These are phyloP conservation scores for Pedetes capensis DNA, from an alignment of 2,113 vertebrate genomes.

Conservation along the genomic window DNA sequence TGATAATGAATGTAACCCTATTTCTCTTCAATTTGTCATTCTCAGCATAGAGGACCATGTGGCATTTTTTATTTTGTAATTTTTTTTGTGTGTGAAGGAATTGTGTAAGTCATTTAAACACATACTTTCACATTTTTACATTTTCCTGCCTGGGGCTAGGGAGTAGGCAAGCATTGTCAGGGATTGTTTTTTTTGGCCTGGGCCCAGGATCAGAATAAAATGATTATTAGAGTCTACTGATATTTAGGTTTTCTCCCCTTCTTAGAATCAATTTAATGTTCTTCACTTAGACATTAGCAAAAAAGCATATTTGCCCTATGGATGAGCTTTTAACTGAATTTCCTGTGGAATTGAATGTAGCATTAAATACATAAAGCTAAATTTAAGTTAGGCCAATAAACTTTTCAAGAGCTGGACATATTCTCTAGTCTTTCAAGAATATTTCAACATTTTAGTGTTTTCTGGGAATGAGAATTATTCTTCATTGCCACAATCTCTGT, in stretches of 20 bases:
- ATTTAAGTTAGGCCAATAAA: background rate
- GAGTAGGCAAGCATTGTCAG: background rate
- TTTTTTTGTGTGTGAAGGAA: background rate
- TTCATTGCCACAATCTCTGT: background rate
- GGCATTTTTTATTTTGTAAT: too few relatives aligned
- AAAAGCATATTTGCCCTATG: background rate
- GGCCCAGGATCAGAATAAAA: background rate
- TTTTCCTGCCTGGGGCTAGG: background rate
- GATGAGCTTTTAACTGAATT: slow-evolving; percentile 26
- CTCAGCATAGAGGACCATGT: too few relatives aligned
- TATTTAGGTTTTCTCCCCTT: background rate
- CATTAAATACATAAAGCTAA: background rate
- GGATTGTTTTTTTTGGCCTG: background rate
- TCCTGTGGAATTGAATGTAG: background rate
- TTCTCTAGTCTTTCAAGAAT: background rate
- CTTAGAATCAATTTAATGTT: background rate
- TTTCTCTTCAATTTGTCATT: too few relatives aligned
- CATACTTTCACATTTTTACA: background rate
- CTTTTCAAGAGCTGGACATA: background rate
- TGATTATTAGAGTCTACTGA: background rate
- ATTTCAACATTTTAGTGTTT: background rate
- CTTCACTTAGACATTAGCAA: background rate
- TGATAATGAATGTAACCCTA: too few relatives aligned
- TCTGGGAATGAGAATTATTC: slow-evolving; percentile 4
- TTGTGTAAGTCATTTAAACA: background rate